Evolutionary conservation across 2,113 vertebrate genomes (phyloP), one percentile per base, ranked within the genome.

Genomic region (Sander vitreus): DNA sequence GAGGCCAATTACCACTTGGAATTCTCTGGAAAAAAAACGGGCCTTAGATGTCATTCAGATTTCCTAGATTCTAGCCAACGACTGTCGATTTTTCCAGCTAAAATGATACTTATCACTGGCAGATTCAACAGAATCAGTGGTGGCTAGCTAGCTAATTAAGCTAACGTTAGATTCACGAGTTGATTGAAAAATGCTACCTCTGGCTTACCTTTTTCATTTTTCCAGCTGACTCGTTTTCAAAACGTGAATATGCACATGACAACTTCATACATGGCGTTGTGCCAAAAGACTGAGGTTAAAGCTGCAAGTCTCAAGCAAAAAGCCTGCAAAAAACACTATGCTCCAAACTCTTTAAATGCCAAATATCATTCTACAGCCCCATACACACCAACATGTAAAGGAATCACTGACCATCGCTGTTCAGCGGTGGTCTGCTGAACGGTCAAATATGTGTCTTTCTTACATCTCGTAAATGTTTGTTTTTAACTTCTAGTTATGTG

Each of bases 401-500:
- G 39, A 10, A 39, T 39, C 39, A 39, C 39, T 8, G n/a, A 39
- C 39, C 39, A 39, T 9, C 36, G 8, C 36, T 39, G 36, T 39
- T 39, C 36, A 39, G 8, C 1, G 30, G 30, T 33, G 30, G 30
- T 5, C 30, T 33, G 30, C 30, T 33, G 30, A 33, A 33, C 30
- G 39, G 39, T 39, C 39, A 39, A 39, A 10, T 39, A 7, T 51
- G 10, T 51, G 10, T 30, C 25, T 3, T 27, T 18, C n/a, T 50
- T 7, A 50, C 5, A 19, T 30, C 25, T 39, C 8, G 36, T 10
- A 39, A 39, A 39, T 10, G 39, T 39, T 39, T 33, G 33, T 6
- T 68, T 30, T 33, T 51, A 30, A 66, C 4, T 53, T 36, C 59
- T 39, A 30, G 11, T 3, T 39, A 48, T 73, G 69, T 76, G 70